These are phyloP conservation scores for Sparidentex hasta DNA, from an alignment of 2,797 vertebrate species.

Conservation along the genomic window DNA sequence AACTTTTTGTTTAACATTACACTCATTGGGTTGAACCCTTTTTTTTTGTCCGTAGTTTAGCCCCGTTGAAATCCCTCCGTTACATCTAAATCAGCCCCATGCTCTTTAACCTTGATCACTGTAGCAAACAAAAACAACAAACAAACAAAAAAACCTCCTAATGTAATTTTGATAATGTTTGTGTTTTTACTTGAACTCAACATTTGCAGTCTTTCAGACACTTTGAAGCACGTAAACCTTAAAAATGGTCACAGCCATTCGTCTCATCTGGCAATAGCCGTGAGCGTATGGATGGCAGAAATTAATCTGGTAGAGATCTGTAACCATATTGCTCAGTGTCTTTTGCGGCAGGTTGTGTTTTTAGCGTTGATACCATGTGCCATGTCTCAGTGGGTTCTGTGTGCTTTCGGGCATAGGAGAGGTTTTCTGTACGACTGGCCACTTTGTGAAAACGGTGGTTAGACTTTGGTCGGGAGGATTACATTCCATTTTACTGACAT, in stretches of 20 bases:
- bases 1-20: conserved; percentile 47
- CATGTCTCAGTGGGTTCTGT: conserved; percentile 58
- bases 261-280: conserved; percentile 25
- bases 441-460: conserved; percentile 59
- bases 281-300: conserved; percentile 37
- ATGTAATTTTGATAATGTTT: conserved; percentile 65
- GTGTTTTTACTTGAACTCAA: conserved; percentile 75
- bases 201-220: conserved; percentile 60
- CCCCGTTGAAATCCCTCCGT: conserved; percentile 56
- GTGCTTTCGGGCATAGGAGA: conserved; percentile 49
- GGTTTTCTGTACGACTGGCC: conserved; percentile 57
- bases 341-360: conserved; percentile 57
- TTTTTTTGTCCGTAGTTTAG: conserved; percentile 40
- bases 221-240: conserved; percentile 30
- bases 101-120: conserved; percentile 55
- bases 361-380: conserved; percentile 68
- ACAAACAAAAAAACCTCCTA: conserved; percentile 53
- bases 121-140: conserved; percentile 58
- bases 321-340: conserved; percentile 53
- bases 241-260: conserved; percentile 17
- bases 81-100: conserved; percentile 52
- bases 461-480: conserved; percentile 70
- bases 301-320: conserved; percentile 35
- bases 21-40: conserved; percentile 63
- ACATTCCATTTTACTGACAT: conserved; percentile 89